Conservation (phyloP, 2,113 vertebrate genomes). For the Antechinus flavipes region DNA sequence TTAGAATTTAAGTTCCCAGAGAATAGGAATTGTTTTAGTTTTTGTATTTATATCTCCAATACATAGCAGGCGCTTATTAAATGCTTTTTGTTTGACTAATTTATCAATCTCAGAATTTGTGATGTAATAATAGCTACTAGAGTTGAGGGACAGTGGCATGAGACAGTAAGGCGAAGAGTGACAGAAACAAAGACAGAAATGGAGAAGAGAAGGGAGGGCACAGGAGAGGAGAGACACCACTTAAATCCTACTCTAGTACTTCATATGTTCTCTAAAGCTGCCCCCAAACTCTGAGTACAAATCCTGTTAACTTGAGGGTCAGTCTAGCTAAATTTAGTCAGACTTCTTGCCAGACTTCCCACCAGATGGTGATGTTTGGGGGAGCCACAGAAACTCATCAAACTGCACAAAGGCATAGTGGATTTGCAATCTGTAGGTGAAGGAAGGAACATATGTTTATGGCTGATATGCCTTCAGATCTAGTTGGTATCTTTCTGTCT, state of each 20-base stretch:
- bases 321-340: not conserved
- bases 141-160: not conserved
- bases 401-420: not conserved
- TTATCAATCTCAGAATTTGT: not conserved
- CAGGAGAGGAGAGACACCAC: not conserved
- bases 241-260: not conserved
- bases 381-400: not conserved
- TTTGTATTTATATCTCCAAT: not conserved
- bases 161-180: not conserved
- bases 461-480: not conserved
- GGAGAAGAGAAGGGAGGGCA: not conserved
- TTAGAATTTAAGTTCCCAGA: not conserved
- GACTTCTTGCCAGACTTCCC: not conserved
- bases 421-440: not conserved
- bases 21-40: not conserved
- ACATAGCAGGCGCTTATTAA: not conserved
- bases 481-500: not conserved
- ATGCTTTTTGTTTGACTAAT: not conserved
- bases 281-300: not conserved
- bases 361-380: not conserved
- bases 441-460: not conserved
- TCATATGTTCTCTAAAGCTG: not conserved
- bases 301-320: not conserved
- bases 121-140: not conserved
- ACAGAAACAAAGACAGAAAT: not conserved